phyloP scores from a whole-genome alignment of 2,113 vertebrate species.

The Pholis gunnellus region DNA sequence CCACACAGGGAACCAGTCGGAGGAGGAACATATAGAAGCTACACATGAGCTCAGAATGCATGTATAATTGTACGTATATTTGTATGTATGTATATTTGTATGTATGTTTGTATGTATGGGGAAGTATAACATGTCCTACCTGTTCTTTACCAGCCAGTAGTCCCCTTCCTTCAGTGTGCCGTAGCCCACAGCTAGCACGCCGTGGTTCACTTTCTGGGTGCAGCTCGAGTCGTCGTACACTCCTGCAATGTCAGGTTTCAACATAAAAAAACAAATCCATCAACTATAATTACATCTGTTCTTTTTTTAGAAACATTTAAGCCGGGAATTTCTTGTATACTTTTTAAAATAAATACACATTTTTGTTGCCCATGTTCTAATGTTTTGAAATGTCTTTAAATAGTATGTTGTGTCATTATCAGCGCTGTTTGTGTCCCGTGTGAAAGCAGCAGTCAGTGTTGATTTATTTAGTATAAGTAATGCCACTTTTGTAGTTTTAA shows the following conservation, averaged over 20 bases:
- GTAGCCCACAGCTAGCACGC: slow-evolving; percentile 88
- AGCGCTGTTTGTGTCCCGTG: no score
- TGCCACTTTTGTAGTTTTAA: no score
- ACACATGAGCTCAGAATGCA: neutral
- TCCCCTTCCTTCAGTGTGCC: slow-evolving; percentile 86
- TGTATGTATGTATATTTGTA: neutral
- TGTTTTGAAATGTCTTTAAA: neutral
- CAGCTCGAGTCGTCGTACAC: slow-evolving; percentile 89
- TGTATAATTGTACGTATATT: neutral
- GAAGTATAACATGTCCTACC: slow-evolving; percentile 76
- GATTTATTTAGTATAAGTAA: no score
- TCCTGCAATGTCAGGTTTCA: slow-evolving; percentile 76
- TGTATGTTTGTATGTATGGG: neutral
- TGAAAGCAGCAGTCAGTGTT: no score
- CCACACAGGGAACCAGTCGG: neutral
- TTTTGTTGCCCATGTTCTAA: no score
- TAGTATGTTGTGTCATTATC: neutral
- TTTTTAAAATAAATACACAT: no score
- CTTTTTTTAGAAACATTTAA: neutral
- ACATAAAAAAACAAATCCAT: neutral
- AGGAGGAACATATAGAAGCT: neutral
- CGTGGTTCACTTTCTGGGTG: slow-evolving; percentile 86
- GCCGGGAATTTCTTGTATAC: neutral
- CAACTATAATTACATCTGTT: neutral
- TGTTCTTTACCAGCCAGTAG: slow-evolving; percentile 97